Conservation (phyloP, 2,888 invertebrate genomes). For the Drosophila aldrichi region DNA sequence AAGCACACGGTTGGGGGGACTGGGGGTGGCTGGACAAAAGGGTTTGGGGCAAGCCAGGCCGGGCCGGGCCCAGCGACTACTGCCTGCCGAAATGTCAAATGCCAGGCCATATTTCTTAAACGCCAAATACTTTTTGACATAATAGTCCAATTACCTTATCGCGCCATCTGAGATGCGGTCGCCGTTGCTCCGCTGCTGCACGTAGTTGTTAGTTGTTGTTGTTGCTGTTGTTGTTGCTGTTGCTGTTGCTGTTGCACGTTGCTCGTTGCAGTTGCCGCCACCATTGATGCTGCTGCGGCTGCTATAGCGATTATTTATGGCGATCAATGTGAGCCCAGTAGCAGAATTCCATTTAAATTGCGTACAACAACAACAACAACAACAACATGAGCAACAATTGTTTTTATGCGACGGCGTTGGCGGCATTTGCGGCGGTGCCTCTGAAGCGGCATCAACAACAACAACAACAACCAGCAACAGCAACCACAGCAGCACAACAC, state of each 20-base stretch:
- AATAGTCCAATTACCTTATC: conserved; percentile 85
- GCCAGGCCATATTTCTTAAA: conserved; percentile 84
- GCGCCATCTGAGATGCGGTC: conserved; percentile 83
- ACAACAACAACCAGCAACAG: conserved; percentile 48
- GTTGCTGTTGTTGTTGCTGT: conserved; percentile 44
- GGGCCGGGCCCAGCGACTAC: conserved; percentile 35
- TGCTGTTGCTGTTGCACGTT: conserved; percentile 47
- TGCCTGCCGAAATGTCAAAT: conserved; percentile 82
- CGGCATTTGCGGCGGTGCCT: conserved; percentile 79
- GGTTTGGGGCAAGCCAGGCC: conserved; percentile 21
- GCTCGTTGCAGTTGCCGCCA: conserved; percentile 43
- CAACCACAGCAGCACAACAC: conserved; percentile 18
- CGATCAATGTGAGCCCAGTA: conserved; percentile 74
- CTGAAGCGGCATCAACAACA: conserved; percentile 70
- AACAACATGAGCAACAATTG: conserved; percentile 57
- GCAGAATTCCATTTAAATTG: conserved; percentile 79
- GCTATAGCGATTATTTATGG: conserved; percentile 74
- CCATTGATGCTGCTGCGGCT: conserved; percentile 49
- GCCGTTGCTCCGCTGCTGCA: conserved; percentile 54
- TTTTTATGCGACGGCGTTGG: conserved; percentile 77
- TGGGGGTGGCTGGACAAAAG: background rate
- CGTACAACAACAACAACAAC: conserved; percentile 59
- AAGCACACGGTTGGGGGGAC: background rate
- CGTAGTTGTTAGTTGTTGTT: conserved; percentile 51
- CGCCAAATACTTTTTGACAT: conserved; percentile 85